A percentile compares a stretch with the other conserved stretches of the same genome.
These are phyloP conservation scores for Orchesella cincta DNA, from an alignment of 1,140 invertebrate species.

Conservation along the genomic window DNA sequence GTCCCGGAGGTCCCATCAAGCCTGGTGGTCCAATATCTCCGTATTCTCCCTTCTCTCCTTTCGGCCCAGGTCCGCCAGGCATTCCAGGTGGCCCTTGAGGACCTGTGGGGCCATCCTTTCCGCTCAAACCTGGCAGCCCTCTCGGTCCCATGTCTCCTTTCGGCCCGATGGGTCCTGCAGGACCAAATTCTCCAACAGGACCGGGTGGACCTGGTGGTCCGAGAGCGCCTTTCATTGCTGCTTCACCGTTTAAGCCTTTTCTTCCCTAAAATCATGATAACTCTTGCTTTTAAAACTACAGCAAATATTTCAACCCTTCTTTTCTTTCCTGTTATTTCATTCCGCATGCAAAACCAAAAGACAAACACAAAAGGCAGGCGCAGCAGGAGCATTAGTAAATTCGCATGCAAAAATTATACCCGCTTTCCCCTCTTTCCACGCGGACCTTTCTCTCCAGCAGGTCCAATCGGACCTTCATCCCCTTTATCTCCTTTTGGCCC, in stretches of 20 bases:
- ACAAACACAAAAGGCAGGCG: neutral
- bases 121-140: conserved; percentile 54
- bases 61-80: conserved; percentile 73
- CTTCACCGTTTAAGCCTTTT: conserved; percentile 58
- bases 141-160: conserved; percentile 47
- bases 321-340: neutral
- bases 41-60: conserved; percentile 85
- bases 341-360: neutral
- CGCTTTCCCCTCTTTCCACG: conserved; percentile 80
- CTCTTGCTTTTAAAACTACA: neutral
- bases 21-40: conserved; percentile 83
- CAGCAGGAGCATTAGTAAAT: neutral
- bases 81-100: conserved; percentile 38
- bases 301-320: neutral
- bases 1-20: conserved; percentile 78
- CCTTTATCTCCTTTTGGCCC: conserved; percentile 66
- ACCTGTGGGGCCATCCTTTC: conserved; percentile 68
- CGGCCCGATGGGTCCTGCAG: conserved; percentile 39
- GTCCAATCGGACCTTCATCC: conserved; percentile 71
- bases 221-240: conserved; percentile 57
- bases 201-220: conserved; percentile 60
- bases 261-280: conserved; percentile 53
- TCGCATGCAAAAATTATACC: conserved; percentile 60
- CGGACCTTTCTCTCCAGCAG: conserved; percentile 72
- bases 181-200: conserved; percentile 58